Conservation (phyloP, 2,113 vertebrate genomes). For the Motacilla alba region DNA sequence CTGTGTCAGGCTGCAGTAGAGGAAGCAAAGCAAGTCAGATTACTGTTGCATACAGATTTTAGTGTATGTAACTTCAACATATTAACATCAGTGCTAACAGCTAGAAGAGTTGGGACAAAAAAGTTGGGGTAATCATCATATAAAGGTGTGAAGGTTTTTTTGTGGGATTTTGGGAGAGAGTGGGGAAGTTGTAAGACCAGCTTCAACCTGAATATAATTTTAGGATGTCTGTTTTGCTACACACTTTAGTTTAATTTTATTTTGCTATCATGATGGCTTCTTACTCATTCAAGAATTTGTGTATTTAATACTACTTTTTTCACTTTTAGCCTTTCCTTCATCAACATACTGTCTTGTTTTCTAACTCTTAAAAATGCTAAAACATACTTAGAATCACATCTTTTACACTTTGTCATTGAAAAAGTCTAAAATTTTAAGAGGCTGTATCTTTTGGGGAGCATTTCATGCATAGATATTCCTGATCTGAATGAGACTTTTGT, state of each 20-base stretch:
- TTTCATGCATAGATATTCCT: background rate
- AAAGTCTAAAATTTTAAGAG: background rate
- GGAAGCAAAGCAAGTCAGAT: background rate
- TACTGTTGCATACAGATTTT: background rate
- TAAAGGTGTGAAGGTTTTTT: background rate
- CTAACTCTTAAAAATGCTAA: background rate
- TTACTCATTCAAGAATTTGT: background rate
- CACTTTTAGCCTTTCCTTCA: background rate
- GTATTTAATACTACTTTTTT: background rate
- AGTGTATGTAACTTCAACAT: background rate
- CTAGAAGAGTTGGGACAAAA: background rate
- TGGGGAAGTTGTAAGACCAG: background rate
- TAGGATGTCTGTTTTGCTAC: background rate
- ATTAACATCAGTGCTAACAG: background rate
- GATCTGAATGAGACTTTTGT: background rate
- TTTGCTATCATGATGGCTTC: background rate
- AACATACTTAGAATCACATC: background rate
- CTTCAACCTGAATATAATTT: rapidly evolving
- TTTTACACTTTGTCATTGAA: background rate
- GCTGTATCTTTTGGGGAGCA: background rate
- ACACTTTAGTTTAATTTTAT: background rate
- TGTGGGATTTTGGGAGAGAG: background rate
- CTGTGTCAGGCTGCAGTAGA: background rate
- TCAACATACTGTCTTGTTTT: background rate
- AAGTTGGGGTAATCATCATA: background rate